phyloP scores from a whole-genome alignment of 2,113 vertebrate species.

The Protobothrops flavoviridis region DNA sequence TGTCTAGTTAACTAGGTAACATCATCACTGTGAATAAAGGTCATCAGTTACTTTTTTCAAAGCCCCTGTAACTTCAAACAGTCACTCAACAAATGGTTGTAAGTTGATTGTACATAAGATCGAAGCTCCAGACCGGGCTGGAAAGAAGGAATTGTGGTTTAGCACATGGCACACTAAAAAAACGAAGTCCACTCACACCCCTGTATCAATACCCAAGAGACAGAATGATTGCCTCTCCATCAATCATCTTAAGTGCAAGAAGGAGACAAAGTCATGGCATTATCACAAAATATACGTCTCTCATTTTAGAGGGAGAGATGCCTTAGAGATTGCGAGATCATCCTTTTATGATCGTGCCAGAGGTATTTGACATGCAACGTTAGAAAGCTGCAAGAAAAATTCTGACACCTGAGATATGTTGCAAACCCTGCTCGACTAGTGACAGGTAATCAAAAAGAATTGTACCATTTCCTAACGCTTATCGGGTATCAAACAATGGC shows the following conservation, averaged over 20 bases:
- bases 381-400: background rate
- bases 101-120: background rate
- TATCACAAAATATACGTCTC: conserved; percentile 50
- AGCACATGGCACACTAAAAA: background rate
- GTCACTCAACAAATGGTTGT: background rate
- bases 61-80: background rate
- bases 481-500: background rate
- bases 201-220: conserved; percentile 52
- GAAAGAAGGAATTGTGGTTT: background rate
- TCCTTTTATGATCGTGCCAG: conserved; percentile 32
- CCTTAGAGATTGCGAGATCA: conserved; percentile 30
- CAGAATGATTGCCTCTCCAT: conserved; percentile 50
- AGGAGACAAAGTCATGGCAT: conserved; percentile 19
- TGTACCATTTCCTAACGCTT: background rate
- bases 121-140: background rate
- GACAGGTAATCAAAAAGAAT: background rate
- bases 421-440: background rate
- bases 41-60: background rate
- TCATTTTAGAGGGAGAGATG: conserved; percentile 20
- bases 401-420: background rate
- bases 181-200: conserved; percentile 33
- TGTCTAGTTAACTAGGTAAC: too few relatives aligned
- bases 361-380: background rate
- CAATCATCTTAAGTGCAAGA: conserved; percentile 55
- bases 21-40: too few relatives aligned